A percentile compares a stretch with the other conserved stretches of the same genome.
Evolutionary conservation across 2,113 vertebrate species (phyloP).

Genomic region (Hucho hucho): DNA sequence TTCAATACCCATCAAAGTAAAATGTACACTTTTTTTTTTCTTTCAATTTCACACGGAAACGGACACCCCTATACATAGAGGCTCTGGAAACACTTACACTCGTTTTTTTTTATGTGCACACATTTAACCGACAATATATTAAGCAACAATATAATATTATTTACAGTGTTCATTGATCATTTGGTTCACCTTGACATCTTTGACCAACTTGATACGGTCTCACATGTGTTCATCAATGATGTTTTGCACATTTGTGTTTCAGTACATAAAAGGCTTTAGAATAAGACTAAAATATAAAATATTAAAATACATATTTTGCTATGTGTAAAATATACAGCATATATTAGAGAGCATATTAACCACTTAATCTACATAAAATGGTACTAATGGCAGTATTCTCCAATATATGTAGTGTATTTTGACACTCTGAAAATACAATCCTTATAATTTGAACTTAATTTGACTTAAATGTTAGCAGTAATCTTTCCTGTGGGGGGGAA

Average conservation of each 20-base stretch:
- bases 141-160: slow-evolving; percentile 65
- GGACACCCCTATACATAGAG: slow-evolving; percentile 48
- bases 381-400: slow-evolving; percentile 41
- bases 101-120: slow-evolving; percentile 50
- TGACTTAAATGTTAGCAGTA: neutral
- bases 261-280: neutral
- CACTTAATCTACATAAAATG: slow-evolving; percentile 39
- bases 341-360: slow-evolving; percentile 34
- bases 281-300: slow-evolving; percentile 30
- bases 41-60: slow-evolving; percentile 47
- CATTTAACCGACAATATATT: slow-evolving; percentile 70
- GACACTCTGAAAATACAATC: slow-evolving; percentile 5
- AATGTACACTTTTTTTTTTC: slow-evolving; percentile 51
- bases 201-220: slow-evolving; percentile 35
- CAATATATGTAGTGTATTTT: slow-evolving; percentile 37
- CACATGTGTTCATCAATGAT: neutral
- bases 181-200: slow-evolving; percentile 52
- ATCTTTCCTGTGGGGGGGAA: neutral
- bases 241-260: neutral
- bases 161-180: slow-evolving; percentile 62
- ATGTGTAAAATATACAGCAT: slow-evolving; percentile 42
- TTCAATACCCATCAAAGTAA: slow-evolving; percentile 63
- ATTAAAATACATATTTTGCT: slow-evolving; percentile 37
- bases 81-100: slow-evolving; percentile 59
- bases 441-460: neutral